phyloP scores from a whole-genome alignment of 1,140 invertebrate genomes.

The Sipha flava region DNA sequence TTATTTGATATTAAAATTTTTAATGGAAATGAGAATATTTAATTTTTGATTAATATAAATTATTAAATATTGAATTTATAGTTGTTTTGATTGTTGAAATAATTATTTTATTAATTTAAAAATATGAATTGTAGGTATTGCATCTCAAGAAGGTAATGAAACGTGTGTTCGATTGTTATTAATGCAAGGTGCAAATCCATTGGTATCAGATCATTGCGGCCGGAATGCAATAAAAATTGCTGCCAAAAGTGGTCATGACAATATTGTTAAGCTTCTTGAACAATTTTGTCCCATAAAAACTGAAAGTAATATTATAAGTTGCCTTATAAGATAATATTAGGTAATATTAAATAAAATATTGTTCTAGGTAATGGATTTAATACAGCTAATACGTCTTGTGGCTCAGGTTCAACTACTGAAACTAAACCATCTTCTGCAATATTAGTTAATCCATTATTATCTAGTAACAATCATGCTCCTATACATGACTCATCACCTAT shows the following conservation, averaged over 20 bases:
- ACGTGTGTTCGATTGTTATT: conserved; percentile 78
- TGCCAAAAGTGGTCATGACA: conserved; percentile 64
- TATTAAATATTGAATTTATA: too few species aligned
- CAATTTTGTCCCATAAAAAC: conserved; percentile 41
- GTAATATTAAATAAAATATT: not conserved
- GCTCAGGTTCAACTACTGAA: conserved; percentile 53
- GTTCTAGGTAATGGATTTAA: conserved; percentile 10
- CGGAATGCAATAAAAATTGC: conserved; percentile 67
- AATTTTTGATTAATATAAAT: too few species aligned
- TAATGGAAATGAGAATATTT: too few species aligned
- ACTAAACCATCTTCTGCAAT: conserved; percentile 60
- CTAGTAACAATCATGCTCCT: conserved; percentile 36
- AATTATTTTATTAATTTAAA: not conserved
- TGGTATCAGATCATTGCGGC: conserved; percentile 85
- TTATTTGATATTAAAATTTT: too few species aligned
- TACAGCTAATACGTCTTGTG: conserved; percentile 19
- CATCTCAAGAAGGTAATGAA: conserved; percentile 82
- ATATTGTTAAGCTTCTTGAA: conserved; percentile 59
- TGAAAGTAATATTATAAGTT: conserved; percentile 8
- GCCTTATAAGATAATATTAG: not conserved
- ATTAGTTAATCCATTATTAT: conserved; percentile 43
- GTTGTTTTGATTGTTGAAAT: too few species aligned
- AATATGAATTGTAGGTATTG: conserved; percentile 53
- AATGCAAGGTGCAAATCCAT: conserved; percentile 82
- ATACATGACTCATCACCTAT: conserved; percentile 37